Conservation (phyloP, 2,113 vertebrate species). For the Orientallactaga bullata region DNA sequence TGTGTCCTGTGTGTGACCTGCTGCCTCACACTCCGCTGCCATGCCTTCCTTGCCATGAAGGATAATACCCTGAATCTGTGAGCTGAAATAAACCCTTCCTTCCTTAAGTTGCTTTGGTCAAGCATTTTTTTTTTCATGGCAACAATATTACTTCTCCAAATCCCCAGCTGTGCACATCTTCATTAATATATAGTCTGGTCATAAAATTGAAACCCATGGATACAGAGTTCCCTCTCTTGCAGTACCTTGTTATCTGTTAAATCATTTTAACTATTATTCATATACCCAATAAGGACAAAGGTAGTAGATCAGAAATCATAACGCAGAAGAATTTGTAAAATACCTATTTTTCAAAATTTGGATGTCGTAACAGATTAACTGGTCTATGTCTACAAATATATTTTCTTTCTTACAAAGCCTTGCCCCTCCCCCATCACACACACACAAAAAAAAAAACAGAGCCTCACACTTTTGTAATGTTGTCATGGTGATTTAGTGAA, state of each 20-base stretch:
- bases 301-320: neutral
- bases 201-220: neutral
- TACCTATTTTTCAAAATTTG: neutral
- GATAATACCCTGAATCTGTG: too few relatives aligned
- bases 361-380: neutral
- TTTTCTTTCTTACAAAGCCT: neutral
- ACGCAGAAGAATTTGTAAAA: conserved; percentile 24
- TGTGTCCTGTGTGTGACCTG: neutral
- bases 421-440: too few relatives aligned
- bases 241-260: neutral
- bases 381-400: neutral
- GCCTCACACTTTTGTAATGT: neutral
- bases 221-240: neutral
- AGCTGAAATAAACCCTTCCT: neutral
- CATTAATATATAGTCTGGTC: neutral
- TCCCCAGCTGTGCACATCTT: neutral
- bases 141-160: neutral
- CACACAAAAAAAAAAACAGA: neutral
- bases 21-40: neutral
- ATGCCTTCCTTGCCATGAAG: neutral
- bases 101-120: neutral
- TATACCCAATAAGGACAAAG: neutral
- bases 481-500: neutral
- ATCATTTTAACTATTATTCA: conserved; percentile 5
- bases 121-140: neutral